Percentiles rank a stretch among this genome's conserved stretches.
Evolutionary conservation across 2,888 invertebrate species (phyloP).

Genomic region (Watsonalla binaria): DNA sequence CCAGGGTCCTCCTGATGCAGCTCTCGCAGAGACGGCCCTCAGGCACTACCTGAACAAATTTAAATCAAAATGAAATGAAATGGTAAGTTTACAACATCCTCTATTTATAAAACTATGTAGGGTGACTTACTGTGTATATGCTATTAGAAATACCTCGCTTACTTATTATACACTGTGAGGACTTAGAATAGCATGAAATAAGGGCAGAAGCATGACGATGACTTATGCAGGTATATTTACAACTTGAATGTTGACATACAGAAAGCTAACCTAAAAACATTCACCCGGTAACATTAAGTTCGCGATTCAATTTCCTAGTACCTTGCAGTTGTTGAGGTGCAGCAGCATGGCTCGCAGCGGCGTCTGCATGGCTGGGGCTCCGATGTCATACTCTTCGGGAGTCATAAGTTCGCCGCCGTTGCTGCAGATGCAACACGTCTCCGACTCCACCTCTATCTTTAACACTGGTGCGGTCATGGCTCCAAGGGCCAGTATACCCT

Average conservation of each 20-base stretch:
- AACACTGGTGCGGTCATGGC: slow-evolving; percentile 39
- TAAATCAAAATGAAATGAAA: too few relatives aligned
- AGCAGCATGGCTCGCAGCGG: slow-evolving; percentile 61
- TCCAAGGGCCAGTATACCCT: not conserved
- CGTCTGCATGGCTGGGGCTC: slow-evolving; percentile 38
- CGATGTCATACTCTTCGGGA: slow-evolving; percentile 63
- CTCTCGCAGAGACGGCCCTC: slow-evolving; percentile 52
- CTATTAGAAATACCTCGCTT: too few relatives aligned
- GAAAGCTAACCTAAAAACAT: not conserved
- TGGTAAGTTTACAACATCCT: not conserved
- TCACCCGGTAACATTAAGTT: too few relatives aligned
- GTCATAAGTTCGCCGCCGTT: slow-evolving; percentile 46
- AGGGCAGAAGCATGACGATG: too few relatives aligned
- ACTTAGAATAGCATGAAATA: too few relatives aligned
- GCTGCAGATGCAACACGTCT: slow-evolving; percentile 58
- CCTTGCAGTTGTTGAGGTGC: slow-evolving; percentile 65
- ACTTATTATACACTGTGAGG: too few relatives aligned
- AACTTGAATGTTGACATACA: not conserved
- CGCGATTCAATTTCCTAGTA: slow-evolving; percentile 12
- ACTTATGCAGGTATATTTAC: too few relatives aligned
- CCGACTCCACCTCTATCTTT: slow-evolving; percentile 50
- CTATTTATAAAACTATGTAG: too few relatives aligned
- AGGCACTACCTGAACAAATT: slow-evolving; percentile 62
- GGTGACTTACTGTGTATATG: too few relatives aligned
- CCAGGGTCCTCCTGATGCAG: slow-evolving; percentile 53